A percentile compares a stretch with the other conserved stretches of the same genome.
phyloP scores from a whole-genome alignment of 2,797 vertebrate genomes.

The Pogonophryne albipinna region DNA sequence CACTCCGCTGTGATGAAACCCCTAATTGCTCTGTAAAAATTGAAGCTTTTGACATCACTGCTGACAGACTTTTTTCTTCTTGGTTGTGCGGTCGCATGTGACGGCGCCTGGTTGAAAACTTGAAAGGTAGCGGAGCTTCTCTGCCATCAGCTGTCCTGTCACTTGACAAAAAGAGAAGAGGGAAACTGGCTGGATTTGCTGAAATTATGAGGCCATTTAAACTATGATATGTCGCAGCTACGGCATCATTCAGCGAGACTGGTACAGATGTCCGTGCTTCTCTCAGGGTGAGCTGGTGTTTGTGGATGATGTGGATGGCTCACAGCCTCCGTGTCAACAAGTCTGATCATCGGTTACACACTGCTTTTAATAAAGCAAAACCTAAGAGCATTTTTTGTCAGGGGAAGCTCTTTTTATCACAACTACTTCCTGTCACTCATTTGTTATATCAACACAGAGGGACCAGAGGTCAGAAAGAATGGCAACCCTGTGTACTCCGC shows the following conservation, averaged over 20 bases:
- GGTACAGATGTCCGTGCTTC: conserved; percentile 74
- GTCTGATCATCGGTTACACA: conserved; percentile 50
- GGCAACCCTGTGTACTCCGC: conserved; percentile 6
- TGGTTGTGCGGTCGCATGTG: conserved; percentile 81
- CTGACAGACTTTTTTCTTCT: conserved; percentile 85
- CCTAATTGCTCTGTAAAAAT: conserved; percentile 89
- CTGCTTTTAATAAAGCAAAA: conserved; percentile 49
- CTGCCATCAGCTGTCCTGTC: conserved; percentile 87
- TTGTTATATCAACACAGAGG: conserved; percentile 13
- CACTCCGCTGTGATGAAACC: conserved; percentile 88
- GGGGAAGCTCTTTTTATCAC: conserved; percentile 11
- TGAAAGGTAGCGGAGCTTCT: conserved; percentile 88
- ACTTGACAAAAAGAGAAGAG: conserved; percentile 79
- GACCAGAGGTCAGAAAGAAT: conserved; percentile 30
- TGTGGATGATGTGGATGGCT: conserved; percentile 71
- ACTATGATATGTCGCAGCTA: conserved; percentile 79
- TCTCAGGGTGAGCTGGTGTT: conserved; percentile 69
- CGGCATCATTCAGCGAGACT: conserved; percentile 82
- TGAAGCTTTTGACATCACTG: conserved; percentile 88
- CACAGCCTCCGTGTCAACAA: conserved; percentile 70
- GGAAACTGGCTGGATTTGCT: conserved; percentile 85
- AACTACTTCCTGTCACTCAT: conserved; percentile 19
- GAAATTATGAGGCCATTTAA: conserved; percentile 89
- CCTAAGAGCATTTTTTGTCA: conserved; percentile 35
- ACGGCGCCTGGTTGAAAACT: conserved; percentile 83